Evolutionary conservation across 1,140 invertebrate genomes (phyloP).

Genomic region (Sinonovacula constricta): DNA sequence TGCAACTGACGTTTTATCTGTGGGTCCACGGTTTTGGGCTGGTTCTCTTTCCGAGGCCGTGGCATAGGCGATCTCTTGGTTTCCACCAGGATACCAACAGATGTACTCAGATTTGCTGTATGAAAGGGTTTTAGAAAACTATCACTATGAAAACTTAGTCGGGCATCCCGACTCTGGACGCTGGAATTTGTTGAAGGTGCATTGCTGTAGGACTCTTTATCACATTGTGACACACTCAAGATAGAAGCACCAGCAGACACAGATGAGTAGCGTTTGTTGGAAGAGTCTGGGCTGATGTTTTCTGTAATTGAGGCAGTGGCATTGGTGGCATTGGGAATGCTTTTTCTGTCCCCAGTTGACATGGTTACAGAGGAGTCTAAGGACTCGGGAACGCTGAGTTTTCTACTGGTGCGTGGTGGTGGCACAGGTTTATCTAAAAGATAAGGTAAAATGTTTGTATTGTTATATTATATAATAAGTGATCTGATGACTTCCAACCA

Average conservation of each 20-base stretch:
- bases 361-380: neutral
- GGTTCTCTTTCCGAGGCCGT: constrained; percentile 32
- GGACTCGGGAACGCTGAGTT: neutral
- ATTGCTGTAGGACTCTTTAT: neutral
- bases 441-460: neutral
- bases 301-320: neutral
- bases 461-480: no score
- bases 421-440: constrained; percentile 39
- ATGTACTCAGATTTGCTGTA: constrained; percentile 51
- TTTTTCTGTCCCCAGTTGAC: constrained; percentile 25
- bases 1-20: constrained; percentile 59
- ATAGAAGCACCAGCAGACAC: constrained; percentile 32
- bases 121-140: constrained; percentile 39
- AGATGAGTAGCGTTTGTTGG: constrained; percentile 27
- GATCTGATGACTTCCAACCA: no score
- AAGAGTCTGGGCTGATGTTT: neutral
- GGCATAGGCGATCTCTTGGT: constrained; percentile 49
- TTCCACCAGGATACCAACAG: constrained; percentile 59
- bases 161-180: neutral
- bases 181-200: neutral
- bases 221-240: neutral
- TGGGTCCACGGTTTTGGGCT: constrained; percentile 40
- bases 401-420: constrained; percentile 16
- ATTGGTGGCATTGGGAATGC: neutral
- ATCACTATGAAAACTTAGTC: constrained; percentile 33